These are phyloP conservation scores for Strigamia transsilvanica DNA, from an alignment of 2,888 invertebrate species.

Conservation along the genomic window DNA sequence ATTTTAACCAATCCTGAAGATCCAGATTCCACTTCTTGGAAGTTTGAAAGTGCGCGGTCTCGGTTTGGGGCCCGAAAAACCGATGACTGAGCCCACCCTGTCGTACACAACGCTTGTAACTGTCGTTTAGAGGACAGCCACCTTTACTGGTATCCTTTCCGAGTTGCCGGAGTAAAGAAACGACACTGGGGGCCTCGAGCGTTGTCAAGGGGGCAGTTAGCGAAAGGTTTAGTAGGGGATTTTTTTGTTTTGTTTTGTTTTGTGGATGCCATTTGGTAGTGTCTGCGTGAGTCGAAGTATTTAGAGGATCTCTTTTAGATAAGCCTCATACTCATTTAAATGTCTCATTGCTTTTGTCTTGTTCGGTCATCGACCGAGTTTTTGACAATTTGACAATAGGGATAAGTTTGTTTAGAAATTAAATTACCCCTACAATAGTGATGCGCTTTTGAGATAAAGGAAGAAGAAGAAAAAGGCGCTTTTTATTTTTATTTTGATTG, in stretches of 20 bases:
- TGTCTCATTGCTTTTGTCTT: not conserved
- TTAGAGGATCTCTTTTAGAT: not conserved
- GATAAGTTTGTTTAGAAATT: not conserved
- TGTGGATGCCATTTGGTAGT: not conserved
- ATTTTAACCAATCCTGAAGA: too few relatives aligned
- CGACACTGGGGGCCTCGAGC: not conserved
- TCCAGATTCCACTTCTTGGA: too few relatives aligned
- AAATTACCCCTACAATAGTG: not conserved
- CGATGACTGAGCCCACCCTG: too few relatives aligned
- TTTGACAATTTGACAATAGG: not conserved
- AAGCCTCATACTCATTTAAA: constrained; percentile 7
- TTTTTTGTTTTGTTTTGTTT: not conserved
- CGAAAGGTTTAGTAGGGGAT: not conserved
- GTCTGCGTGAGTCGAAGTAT: not conserved
- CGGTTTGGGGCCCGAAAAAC: too few relatives aligned
- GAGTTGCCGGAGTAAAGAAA: not conserved
- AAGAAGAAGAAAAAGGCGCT: too few relatives aligned
- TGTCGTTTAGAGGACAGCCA: constrained; percentile 2
- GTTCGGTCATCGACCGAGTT: constrained; percentile 1
- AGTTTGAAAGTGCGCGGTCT: too few relatives aligned
- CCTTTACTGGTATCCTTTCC: not conserved
- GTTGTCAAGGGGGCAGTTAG: not conserved
- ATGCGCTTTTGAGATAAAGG: not conserved
- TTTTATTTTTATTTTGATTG: not conserved
- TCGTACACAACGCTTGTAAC: not conserved